Evolutionary conservation across 2,888 invertebrate species (phyloP), one percentile per base, ranked within the genome.

Genomic region (Aplocera efformata): DNA sequence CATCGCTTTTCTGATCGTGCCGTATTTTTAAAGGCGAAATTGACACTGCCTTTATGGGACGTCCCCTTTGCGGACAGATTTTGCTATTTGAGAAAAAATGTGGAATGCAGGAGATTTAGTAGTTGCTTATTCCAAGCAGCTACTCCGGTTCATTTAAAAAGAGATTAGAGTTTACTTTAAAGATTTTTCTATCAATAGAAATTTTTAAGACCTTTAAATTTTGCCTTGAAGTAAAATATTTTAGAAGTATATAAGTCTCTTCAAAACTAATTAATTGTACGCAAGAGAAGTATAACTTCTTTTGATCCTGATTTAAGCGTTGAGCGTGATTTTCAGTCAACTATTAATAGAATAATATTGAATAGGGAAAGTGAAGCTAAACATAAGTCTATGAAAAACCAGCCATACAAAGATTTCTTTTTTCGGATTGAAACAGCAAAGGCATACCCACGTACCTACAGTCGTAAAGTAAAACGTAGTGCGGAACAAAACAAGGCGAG

Each of bases 1-100:
- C 61, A 55, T 69, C 52, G 63, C 51, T 48, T 58, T 63, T 58
- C 54, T 63, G 67, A 67, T 63, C 66, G 56, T 53, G 56, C 53
- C 57, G 60, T 60, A 67, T 66, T 64, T 69, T 67, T 61, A 59
- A 43, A 56, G 39, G 38, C 56, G 47, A 61, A 63, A 61, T 67
- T 71, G 66, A 67, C 66, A 61, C 56, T 40, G 42, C 59, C 51
- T 67, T 71, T 60, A 53, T 59, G 45, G 52, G 54, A 63, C 52
- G 56, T 58, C 36, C 41, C 27, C 36, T 42, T 51, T 38, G 33
- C 44, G 30, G 48, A 36, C 33, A 26, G 29, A 36, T 43, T 52
- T 50, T 10, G 38, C 44, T 56, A 54, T 50, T 54, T 37, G 11
- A 35, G 45, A 51, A 48, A 35, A 48, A 35, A 34, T 32, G 22